A percentile compares a stretch with the other conserved stretches of the same genome.
Conservation (phyloP, 1,140 invertebrate genomes). For the Phymorhynchus buccinoides region DNA sequence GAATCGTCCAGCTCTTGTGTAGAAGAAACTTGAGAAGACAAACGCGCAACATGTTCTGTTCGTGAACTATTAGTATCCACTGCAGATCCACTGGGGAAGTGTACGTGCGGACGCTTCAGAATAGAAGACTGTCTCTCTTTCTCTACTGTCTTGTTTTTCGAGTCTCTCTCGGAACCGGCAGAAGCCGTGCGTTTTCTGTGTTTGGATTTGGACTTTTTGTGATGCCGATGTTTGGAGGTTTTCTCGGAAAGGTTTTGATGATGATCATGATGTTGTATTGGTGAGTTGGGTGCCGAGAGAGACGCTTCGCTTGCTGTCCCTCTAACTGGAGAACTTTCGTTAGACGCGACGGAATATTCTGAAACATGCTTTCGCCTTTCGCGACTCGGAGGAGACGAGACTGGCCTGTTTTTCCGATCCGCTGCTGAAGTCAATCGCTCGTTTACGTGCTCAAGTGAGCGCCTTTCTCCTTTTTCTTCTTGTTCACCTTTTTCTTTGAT, state of each 20-base stretch:
- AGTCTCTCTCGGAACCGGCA: background rate
- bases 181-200: background rate
- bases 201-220: background rate
- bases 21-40: no score
- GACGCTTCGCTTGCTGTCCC: background rate
- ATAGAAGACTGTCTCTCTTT: background rate
- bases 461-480: no score
- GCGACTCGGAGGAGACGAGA: no score
- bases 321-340: background rate
- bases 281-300: background rate
- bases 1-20: no score
- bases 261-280: background rate
- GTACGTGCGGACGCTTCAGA: background rate
- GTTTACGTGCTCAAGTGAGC: no score
- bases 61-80: no score
- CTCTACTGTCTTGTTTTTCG: background rate
- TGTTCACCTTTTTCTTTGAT: no score
- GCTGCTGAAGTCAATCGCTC: no score
- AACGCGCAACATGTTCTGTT: no score
- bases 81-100: background rate
- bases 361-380: background rate
- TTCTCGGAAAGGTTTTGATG: no score
- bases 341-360: background rate
- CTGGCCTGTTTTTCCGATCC: no score
- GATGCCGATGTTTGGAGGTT: background rate